Conservation (phyloP, 2,888 invertebrate species). For the Venusia cambrica region DNA sequence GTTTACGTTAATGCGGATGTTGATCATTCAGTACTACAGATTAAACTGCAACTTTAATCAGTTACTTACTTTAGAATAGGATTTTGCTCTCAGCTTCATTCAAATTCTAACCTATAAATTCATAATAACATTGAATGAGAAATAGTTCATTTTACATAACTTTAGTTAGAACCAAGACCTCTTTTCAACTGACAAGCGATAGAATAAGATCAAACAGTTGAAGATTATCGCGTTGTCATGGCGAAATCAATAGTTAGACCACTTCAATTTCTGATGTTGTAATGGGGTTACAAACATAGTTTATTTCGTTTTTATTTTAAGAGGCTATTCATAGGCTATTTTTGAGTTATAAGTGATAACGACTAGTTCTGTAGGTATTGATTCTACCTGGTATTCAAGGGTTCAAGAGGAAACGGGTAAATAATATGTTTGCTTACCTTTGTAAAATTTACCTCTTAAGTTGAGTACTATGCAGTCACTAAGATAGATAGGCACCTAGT, state of each 20-base stretch:
- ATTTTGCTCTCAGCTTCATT: conserved; percentile 64
- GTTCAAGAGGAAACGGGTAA: too few relatives aligned
- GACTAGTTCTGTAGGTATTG: conserved; percentile 4
- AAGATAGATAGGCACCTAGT: too few relatives aligned
- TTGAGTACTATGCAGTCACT: too few relatives aligned
- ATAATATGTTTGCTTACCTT: conserved; percentile 3
- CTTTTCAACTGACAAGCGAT: conserved; percentile 24
- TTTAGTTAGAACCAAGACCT: too few relatives aligned
- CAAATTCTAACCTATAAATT: conserved; percentile 50
- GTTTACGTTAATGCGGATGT: too few relatives aligned
- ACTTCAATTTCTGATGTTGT: conserved; percentile 32
- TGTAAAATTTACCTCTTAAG: too few relatives aligned
- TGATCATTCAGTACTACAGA: conserved; percentile 16
- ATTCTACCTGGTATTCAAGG: too few relatives aligned
- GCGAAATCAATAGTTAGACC: conserved; percentile 43
- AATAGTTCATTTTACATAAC: too few relatives aligned
- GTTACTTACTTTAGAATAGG: conserved; percentile 62
- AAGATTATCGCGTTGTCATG: conserved; percentile 47
- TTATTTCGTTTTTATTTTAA: conserved; percentile 28
- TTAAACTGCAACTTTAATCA: conserved; percentile 6
- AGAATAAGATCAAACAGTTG: conserved; percentile 36
- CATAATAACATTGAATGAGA: conserved; percentile 20
- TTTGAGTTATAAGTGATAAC: conserved; percentile 24
- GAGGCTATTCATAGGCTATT: conserved; percentile 22
- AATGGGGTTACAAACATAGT: conserved; percentile 21